Evolutionary conservation across 2,113 vertebrate genomes (phyloP), one percentile per base, ranked within the genome.

Genomic region (Lanius ludovicianus): DNA sequence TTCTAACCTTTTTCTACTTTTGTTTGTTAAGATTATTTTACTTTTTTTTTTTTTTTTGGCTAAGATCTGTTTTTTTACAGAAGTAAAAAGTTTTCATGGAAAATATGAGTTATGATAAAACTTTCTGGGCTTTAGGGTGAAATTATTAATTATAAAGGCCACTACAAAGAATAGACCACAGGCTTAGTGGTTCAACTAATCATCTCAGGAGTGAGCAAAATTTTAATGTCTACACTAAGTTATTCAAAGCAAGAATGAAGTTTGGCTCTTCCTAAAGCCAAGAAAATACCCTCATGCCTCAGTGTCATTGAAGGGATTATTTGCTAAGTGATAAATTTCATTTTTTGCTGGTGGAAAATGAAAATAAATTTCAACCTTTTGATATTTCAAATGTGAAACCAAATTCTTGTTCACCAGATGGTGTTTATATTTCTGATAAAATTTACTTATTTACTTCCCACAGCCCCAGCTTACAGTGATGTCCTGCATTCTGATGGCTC

Each of bases 391-490:
- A 67, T 23, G 5, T n/a, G 42, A 81, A 91, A 67, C 4, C 2
- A 0, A 74, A 67, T 63, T 73, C 5, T 74, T 73, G 5, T 62
- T 90, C 57, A 44, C 8, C 20, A 53, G 19, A 53, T 15, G 30
- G 4, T 57, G 50, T 70, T 50, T 71, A 20, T 47, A 87, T 68
- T 84, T 84, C 25, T 35, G 14, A 80, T 14, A 47, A 83, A 79
- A n/a, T 37, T 44, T 74, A 9, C 17, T 71, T 37, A 47, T 89
- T 94, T 87, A 8, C 9, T 73, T 79, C 24, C 50, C n/a, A 44
- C 2, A 50, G 2, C 2, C 5, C 0, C 7, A 68, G 1, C 1
- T 31, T 78, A 28, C 2, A 1, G 18, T 75, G 33, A 67, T 46
- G 12, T 87, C 22, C 44, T 47, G 27, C 10, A 52, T 79, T 80